Evolutionary conservation across 1,140 invertebrate genomes (phyloP), one percentile per base, ranked within the genome.

Genomic region (Procambarus clarkii): DNA sequence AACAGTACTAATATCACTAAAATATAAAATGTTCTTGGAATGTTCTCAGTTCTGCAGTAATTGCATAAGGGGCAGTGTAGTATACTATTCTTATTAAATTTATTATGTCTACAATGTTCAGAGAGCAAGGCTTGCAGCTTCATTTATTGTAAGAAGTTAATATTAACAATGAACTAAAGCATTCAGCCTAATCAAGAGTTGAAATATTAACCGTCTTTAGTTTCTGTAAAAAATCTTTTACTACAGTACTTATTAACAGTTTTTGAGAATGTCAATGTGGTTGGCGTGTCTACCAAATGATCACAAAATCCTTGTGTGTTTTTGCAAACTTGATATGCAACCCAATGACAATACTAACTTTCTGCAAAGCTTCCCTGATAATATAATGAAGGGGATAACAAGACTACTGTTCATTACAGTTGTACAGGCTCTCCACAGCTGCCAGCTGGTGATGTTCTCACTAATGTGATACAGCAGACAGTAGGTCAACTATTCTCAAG

Each of bases 11-110:
- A 9, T 74, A 74, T 74, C 60, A 74, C 69, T 74, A 74, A 9
- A 34, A 74, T 74, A 74, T 11, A 74, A 74, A 74, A 74, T 74
- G 24, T 74, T 74, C 21, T 74, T 74, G 69, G 69, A 74, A 74
- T 74, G 69, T 74, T 74, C 15, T 74, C 69, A 74, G 21, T 34
- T 71, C 69, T 71, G 69, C 69, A 71, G 24, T 74, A 21, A 74
- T 34, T 34, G 69, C 34, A 74, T 15, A 74, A 34, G 69, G 69
- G 69, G 69, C 69, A 74, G 69, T 74, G 69, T 34, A 74, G 8
- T 74, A 74, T 74, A 74, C 69, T 3, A 9, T 74, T 18, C 13
- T 15, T 5, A 34, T 8, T 11, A 34, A 9, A 9, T 74, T 34
- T 5, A 34, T 74, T 3, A 74, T 21, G 21, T 74, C 64, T 74